Evolutionary conservation across 1,140 invertebrate species (phyloP).

Genomic region (Pemphigus obesinymphae): DNA sequence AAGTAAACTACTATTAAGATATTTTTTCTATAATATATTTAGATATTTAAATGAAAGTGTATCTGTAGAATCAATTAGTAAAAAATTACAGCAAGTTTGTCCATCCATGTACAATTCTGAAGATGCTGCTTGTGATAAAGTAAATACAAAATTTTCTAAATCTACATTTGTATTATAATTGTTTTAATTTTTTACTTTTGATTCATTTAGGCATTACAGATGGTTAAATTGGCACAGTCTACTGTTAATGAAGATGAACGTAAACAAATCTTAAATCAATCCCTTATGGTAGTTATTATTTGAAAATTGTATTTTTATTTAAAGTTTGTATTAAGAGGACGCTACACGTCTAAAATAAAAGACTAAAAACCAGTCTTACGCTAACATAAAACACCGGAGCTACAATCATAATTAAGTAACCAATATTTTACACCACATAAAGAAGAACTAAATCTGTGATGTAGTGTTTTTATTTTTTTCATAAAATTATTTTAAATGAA

Average conservation of each 20-base stretch:
- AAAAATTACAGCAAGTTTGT: conserved; percentile 82
- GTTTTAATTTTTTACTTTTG: conserved; percentile 37
- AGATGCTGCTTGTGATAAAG: conserved; percentile 91
- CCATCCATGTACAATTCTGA: conserved; percentile 90
- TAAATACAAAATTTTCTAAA: conserved; percentile 49
- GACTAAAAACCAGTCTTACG: no score
- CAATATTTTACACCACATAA: no score
- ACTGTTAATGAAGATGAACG: conserved; percentile 65
- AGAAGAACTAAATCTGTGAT: no score
- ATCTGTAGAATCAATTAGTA: conserved; percentile 84
- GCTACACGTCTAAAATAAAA: no score
- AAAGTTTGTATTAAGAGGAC: no score
- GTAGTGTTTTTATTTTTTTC: no score
- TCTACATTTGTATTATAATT: neutral
- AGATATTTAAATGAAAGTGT: conserved; percentile 92
- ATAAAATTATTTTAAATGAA: no score
- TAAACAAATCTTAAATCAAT: conserved; percentile 39
- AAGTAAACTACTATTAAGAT: neutral
- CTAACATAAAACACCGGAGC: no score
- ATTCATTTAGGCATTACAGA: conserved; percentile 81
- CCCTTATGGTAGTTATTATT: conserved; percentile 5
- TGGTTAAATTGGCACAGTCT: conserved; percentile 72
- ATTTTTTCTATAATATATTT: conserved; percentile 43
- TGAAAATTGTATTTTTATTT: neutral
- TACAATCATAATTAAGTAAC: no score